Evolutionary conservation across 1,140 invertebrate species (phyloP).

Genomic region (Oedothorax gibbosus): DNA sequence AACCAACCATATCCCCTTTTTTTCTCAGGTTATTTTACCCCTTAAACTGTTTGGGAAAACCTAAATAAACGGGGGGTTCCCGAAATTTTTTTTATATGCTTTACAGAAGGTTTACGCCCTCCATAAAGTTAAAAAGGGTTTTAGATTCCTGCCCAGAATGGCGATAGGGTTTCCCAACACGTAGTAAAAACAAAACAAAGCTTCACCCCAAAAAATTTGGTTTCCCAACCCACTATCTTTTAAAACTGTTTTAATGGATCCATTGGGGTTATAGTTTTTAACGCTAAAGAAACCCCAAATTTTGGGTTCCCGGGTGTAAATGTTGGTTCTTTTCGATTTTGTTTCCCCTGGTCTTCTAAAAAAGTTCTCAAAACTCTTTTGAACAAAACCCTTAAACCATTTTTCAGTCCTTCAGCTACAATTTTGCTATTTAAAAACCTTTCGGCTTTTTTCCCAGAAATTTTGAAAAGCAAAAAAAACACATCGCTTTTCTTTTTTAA

Average conservation of each 20-base stretch:
- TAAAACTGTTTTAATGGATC: neutral
- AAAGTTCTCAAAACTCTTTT: neutral
- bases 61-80: neutral
- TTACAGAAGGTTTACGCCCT: conserved; percentile 2
- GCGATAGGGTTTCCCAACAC: conserved; percentile 1
- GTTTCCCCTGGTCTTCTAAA: neutral
- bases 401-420: neutral
- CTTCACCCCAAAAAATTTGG: neutral
- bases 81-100: neutral
- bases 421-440: neutral
- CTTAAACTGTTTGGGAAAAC: neutral
- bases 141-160: neutral
- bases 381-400: neutral
- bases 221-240: neutral
- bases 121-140: neutral
- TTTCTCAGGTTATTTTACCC: neutral
- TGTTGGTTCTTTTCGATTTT: neutral
- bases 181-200: neutral
- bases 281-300: neutral
- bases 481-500: neutral
- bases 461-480: neutral
- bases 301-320: conserved; percentile 7
- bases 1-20: conserved; percentile 7
- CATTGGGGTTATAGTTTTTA: neutral
- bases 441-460: conserved; percentile 1